Percentiles rank a stretch among this genome's conserved stretches.
These are phyloP conservation scores for Teinopalpus imperialis DNA, from an alignment of 2,888 invertebrate genomes.

Conservation along the genomic window DNA sequence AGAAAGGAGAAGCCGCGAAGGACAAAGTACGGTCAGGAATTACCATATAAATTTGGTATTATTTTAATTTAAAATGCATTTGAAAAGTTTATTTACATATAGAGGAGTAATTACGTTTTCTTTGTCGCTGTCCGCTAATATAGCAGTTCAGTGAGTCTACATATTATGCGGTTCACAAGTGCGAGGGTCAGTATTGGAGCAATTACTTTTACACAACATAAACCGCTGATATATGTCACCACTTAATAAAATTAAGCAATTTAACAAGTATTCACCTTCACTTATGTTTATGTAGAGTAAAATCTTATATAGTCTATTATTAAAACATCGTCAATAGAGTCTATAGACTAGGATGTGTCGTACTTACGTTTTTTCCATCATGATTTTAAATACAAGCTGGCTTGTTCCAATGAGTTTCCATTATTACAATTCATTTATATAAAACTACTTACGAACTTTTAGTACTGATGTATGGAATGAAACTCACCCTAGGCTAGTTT, in stretches of 20 bases:
- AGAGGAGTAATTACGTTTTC: conserved; percentile 72
- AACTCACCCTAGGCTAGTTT: too few species aligned
- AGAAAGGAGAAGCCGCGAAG: conserved; percentile 70
- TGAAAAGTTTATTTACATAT: conserved; percentile 75
- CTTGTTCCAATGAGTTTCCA: too few species aligned
- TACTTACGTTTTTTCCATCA: too few species aligned
- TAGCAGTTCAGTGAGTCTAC: conserved; percentile 64
- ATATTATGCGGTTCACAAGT: conserved; percentile 41
- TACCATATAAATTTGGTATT: conserved; percentile 79
- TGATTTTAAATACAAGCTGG: too few species aligned
- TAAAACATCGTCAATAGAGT: too few species aligned
- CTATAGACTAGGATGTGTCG: too few species aligned
- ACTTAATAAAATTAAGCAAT: conserved; percentile 78
- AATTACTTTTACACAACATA: conserved; percentile 46
- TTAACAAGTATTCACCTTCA: conserved; percentile 51
- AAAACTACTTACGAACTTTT: too few species aligned
- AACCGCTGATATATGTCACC: conserved; percentile 57
- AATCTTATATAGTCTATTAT: conserved; percentile 9
- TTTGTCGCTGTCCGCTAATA: conserved; percentile 64
- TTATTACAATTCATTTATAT: too few species aligned
- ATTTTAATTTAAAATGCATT: conserved; percentile 79
- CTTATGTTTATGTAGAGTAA: conserved; percentile 15
- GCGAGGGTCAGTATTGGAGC: conserved; percentile 29
- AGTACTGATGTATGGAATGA: too few species aligned
- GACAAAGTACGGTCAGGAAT: conserved; percentile 76